Percentiles rank a stretch among this genome's conserved stretches.
phyloP scores from a whole-genome alignment of 1,140 invertebrate genomes.

The Aphelinus certus region DNA sequence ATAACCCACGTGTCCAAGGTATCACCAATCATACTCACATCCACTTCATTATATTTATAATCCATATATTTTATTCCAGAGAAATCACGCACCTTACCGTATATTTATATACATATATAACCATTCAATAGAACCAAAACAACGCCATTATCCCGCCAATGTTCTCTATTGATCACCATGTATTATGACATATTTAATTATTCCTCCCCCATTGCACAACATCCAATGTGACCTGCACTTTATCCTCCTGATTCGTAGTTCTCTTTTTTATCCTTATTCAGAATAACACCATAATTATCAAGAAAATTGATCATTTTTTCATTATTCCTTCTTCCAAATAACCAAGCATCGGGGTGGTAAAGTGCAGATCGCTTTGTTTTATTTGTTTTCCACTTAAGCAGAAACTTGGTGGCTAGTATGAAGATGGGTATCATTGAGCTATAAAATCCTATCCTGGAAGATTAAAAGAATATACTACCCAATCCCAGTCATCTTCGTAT shows the following conservation, averaged over 20 bases:
- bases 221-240: constrained; percentile 35
- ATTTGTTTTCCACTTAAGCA: constrained; percentile 18
- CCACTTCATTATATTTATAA: constrained; percentile 59
- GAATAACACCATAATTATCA: too few species aligned
- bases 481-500: constrained; percentile 2
- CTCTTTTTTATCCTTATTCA: not conserved
- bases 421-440: not conserved
- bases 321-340: too few species aligned
- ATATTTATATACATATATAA: constrained; percentile 48
- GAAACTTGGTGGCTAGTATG: constrained; percentile 20
- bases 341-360: not conserved
- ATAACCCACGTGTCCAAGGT: constrained; percentile 43
- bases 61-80: constrained; percentile 65
- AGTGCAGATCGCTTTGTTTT: constrained; percentile 36
- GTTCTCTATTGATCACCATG: constrained; percentile 47
- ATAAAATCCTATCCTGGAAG: constrained; percentile 6
- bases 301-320: too few species aligned
- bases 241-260: constrained; percentile 24
- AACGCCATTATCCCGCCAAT: constrained; percentile 48
- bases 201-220: constrained; percentile 19
- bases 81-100: constrained; percentile 58
- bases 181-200: constrained; percentile 30
- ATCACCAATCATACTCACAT: constrained; percentile 36
- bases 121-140: constrained; percentile 11
- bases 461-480: not conserved